phyloP scores from a whole-genome alignment of 2,797 vertebrate genomes.

The Sitta carolinensis region DNA sequence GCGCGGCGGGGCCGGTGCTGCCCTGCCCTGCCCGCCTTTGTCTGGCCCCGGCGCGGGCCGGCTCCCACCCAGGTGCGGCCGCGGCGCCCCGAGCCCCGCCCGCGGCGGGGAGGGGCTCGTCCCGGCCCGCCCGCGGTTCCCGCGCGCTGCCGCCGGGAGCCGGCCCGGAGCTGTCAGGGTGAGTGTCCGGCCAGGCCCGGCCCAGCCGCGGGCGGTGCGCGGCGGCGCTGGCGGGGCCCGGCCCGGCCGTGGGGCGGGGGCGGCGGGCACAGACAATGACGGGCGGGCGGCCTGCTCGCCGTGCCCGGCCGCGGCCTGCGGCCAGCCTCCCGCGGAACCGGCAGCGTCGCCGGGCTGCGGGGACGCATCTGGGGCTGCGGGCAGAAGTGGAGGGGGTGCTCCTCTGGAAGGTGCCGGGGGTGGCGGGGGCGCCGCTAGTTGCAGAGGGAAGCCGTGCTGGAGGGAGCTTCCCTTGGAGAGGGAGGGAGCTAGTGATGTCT shows the following conservation, averaged over 20 bases:
- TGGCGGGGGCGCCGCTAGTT: not conserved
- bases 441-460: not conserved
- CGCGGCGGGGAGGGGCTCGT: not conserved
- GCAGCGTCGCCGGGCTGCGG: not conserved
- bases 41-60: slow-evolving; percentile 21
- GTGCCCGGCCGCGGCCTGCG: not conserved
- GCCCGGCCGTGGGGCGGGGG: not conserved
- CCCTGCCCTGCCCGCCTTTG: slow-evolving; percentile 29
- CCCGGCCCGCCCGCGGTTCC: not conserved
- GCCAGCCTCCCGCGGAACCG: not conserved
- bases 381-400: not conserved
- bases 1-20: no score
- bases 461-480: not conserved
- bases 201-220: not conserved
- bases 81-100: slow-evolving; percentile 4
- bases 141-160: not conserved
- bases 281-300: not conserved
- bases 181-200: not conserved
- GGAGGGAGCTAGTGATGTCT: not conserved
- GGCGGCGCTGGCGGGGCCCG: not conserved
- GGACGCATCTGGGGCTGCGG: not conserved
- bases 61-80: slow-evolving; percentile 20
- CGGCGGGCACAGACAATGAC: slow-evolving; percentile 12
- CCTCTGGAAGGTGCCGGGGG: not conserved
- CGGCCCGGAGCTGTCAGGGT: not conserved